phyloP scores from a whole-genome alignment of 2,888 invertebrate genomes.

The Orthosia gracilis region DNA sequence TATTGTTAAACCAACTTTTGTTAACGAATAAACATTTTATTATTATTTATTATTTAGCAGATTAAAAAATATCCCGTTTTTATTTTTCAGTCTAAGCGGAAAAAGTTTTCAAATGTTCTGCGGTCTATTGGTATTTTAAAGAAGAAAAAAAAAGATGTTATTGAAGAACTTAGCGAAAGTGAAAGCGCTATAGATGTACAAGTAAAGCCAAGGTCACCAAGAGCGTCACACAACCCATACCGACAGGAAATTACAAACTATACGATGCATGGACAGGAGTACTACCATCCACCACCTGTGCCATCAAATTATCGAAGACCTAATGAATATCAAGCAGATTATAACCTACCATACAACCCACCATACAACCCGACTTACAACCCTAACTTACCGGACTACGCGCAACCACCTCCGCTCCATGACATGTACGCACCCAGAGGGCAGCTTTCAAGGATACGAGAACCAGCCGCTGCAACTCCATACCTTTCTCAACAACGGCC shows the following conservation, averaged over 20 bases:
- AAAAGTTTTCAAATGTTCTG: constrained; percentile 77
- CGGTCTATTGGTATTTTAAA: constrained; percentile 78
- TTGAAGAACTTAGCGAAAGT: constrained; percentile 81
- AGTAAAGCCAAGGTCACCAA: constrained; percentile 68
- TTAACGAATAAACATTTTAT: too few species aligned
- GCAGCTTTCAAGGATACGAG: constrained; percentile 29
- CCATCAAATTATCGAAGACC: constrained; percentile 57
- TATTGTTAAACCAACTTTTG: too few species aligned
- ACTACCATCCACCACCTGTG: constrained; percentile 74
- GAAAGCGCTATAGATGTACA: constrained; percentile 76
- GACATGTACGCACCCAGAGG: constrained; percentile 45
- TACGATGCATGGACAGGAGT: constrained; percentile 80
- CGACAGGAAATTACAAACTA: constrained; percentile 82
- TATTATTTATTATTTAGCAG: too few species aligned
- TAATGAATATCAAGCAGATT: constrained; percentile 60
- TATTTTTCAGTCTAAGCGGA: constrained; percentile 76
- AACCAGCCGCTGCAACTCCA: constrained; percentile 46
- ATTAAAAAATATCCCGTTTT: constrained; percentile 1
- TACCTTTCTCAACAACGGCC: constrained; percentile 58
- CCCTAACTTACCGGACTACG: constrained; percentile 53
- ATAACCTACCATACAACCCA: constrained; percentile 60
- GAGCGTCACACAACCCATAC: constrained; percentile 70
- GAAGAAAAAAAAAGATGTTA: constrained; percentile 79
- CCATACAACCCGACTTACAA: constrained; percentile 59
- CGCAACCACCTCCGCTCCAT: constrained; percentile 39